Evolutionary conservation across 2,113 vertebrate species (phyloP), one percentile per base, ranked within the genome.

Genomic region (Meleagris gallopavo): DNA sequence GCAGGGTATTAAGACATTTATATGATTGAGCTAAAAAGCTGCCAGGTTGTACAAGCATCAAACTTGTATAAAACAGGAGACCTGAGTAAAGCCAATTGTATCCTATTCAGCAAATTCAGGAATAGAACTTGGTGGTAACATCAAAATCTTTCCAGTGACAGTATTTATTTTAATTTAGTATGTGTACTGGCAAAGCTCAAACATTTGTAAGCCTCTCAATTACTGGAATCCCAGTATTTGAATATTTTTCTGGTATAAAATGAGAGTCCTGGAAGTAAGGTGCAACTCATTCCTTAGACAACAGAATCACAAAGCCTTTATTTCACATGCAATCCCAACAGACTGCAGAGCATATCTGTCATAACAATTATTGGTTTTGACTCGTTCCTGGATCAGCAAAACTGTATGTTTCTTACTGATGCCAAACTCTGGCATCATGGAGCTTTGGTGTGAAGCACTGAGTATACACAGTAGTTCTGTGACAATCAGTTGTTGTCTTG

Each of bases 1-100:
- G 93, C 76, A 67, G 86, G 74, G 82, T 82, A 96, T 95, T 89
- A 86, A 85, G 94, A 93, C 91, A 30, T 94, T 91, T 81, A 86
- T 81, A 88, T 77, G 92, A 83, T 74, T 25, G 89, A 90, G 72
- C 83, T 88, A 75, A 93, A 95, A 87, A 54, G 77, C 89, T 95
- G 76, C 64, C 82, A 54, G 89, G 73, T 75, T 94, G 67, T 82
- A 58, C 66, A 93, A 81, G 87, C 64, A 38, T 20, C 9, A 24
- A 45, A 74, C 83, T 94, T 34, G 5, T 86, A 27, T 86, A 89
- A 25, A 66, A 11, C 5, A 11, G 27, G 24, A 81, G 40, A 80
- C 27, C 85, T 66, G 62, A 71, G 48, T 43, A 70, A 73, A 66
- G 38, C 48, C 75, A 69, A 11, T 13, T 48, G 34, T 52, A 20